Evolutionary conservation across 2,797 vertebrate species (phyloP).

Genomic region (Coregonus ussuriensis): DNA sequence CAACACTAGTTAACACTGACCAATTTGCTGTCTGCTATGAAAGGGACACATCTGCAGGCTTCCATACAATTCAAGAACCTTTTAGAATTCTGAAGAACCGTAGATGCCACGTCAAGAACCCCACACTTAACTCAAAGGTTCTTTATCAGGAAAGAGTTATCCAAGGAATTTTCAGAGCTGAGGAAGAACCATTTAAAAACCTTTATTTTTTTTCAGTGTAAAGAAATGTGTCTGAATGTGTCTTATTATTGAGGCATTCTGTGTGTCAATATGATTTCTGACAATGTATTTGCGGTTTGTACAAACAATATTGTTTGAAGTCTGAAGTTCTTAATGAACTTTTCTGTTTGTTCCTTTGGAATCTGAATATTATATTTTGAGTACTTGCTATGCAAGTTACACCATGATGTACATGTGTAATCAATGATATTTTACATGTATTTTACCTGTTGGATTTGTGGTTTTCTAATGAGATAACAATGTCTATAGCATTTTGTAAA

Average conservation of each 20-base stretch:
- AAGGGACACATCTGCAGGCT: no score
- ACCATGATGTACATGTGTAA: constrained; percentile 25
- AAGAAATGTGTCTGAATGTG: not conserved
- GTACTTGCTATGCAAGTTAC: constrained; percentile 36
- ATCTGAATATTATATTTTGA: constrained; percentile 34
- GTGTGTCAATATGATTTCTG: not conserved
- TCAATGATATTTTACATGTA: constrained; percentile 3
- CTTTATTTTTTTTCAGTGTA: not conserved
- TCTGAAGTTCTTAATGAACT: constrained; percentile 52
- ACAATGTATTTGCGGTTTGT: constrained; percentile 24
- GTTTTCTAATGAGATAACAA: not conserved
- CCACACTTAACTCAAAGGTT: no score
- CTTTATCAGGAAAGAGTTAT: no score
- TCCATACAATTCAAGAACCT: no score
- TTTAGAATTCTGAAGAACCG: no score
- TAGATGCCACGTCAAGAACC: no score
- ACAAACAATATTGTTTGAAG: constrained; percentile 18
- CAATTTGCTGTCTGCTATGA: no score
- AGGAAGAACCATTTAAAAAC: no score
- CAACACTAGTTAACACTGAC: no score
- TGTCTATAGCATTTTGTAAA: not conserved
- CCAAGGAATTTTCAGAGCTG: no score
- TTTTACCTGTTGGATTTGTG: constrained; percentile 1
- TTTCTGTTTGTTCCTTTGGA: constrained; percentile 67
- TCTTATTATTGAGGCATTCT: not conserved